Evolutionary conservation across 92 coral and sea anemone genomes (phyloP).

Genomic region (Epizoanthus fatuus): DNA sequence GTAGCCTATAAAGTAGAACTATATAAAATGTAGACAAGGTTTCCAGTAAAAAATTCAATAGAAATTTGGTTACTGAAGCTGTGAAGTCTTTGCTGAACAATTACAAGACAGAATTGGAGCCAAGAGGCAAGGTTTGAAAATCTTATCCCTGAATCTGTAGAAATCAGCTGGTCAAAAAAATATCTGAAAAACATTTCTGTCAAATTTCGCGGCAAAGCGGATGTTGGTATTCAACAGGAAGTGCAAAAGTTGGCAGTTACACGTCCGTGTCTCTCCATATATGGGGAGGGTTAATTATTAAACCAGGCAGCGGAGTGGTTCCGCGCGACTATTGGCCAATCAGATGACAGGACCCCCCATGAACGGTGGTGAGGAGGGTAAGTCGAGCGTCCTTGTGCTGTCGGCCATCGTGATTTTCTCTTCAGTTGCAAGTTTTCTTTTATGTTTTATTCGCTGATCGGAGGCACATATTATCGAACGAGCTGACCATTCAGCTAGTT

Average conservation of each 20-base stretch:
- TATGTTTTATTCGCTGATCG: constrained; percentile 68
- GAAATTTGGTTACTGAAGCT: too few species aligned
- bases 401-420: constrained; percentile 91
- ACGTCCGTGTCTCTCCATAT: constrained; percentile 69
- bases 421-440: constrained; percentile 89
- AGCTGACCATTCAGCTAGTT: constrained; percentile 50
- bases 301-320: constrained; percentile 63
- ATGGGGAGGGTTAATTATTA: constrained; percentile 78
- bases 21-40: too few species aligned
- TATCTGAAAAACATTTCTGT: constrained; percentile 58
- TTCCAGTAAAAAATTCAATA: too few species aligned
- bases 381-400: constrained; percentile 99
- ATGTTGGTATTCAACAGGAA: constrained; percentile 94
- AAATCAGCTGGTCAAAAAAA: constrained; percentile 43
- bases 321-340: constrained; percentile 86
- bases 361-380: constrained; percentile 99
- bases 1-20: too few species aligned
- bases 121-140: too few species aligned
- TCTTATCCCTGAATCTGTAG: background rate
- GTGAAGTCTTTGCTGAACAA: too few species aligned
- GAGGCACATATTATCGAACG: constrained; percentile 61
- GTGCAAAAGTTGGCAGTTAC: constrained; percentile 66
- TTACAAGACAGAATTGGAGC: too few species aligned
- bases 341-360: constrained; percentile 95
- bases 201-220: constrained; percentile 91